Conservation (phyloP, 2,113 vertebrate genomes). For the Nycticebus coucang region DNA sequence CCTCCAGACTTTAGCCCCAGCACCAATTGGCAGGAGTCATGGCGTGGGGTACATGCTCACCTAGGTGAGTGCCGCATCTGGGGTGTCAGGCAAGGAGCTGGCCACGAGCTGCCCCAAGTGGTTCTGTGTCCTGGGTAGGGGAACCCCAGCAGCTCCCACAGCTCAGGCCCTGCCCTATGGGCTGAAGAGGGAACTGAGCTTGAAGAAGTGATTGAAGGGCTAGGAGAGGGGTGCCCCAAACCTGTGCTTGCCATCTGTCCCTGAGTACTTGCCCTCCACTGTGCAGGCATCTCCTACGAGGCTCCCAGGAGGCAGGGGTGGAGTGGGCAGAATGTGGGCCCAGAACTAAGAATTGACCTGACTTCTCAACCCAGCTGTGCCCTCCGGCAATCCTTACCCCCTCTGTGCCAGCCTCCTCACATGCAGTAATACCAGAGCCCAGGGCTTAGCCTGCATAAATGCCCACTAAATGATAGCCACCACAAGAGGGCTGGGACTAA, state of each 20-base stretch:
- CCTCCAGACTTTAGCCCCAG: neutral
- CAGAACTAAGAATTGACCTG: fast-evolving
- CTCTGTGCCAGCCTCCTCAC: neutral
- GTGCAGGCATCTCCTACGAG: fast-evolving
- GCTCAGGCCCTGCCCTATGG: neutral
- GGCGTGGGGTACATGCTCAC: fast-evolving
- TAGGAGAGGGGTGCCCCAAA: fast-evolving
- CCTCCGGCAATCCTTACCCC: neutral
- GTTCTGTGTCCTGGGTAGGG: neutral
- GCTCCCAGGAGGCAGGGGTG: neutral
- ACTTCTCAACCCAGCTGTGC: neutral
- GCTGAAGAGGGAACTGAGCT: neutral
- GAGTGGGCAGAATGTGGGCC: fast-evolving
- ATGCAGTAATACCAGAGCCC: neutral
- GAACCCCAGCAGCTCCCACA: neutral
- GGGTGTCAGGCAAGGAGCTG: neutral
- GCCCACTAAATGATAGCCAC: neutral
- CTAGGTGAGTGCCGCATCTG: fast-evolving
- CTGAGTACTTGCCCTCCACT: fast-evolving
- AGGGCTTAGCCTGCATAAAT: neutral
- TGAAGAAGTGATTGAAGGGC: neutral
- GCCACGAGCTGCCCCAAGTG: neutral
- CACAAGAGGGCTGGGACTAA: fast-evolving
- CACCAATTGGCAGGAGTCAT: neutral
- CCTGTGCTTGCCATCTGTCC: neutral